phyloP scores from a whole-genome alignment of 30 jellyfish, hydroid and myxozoan species.

The Haliclystus octoradiatus region DNA sequence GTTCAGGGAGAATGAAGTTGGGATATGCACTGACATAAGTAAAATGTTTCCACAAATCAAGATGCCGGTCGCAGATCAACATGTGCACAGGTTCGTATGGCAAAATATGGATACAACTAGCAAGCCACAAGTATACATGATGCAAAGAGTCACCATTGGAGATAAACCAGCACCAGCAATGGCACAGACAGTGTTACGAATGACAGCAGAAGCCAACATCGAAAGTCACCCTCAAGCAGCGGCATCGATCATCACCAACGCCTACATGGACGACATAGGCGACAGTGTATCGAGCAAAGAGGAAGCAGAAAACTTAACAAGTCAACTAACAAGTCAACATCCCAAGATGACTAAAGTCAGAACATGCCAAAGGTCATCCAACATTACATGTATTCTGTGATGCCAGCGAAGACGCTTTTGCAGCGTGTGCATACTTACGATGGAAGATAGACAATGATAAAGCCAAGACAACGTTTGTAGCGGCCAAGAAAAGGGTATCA shows the following conservation, averaged over 20 bases:
- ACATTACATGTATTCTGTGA: conserved; percentile 22
- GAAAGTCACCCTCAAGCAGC: conserved; percentile 31
- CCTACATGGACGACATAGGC: conserved; percentile 52
- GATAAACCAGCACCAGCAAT: conserved; percentile 51
- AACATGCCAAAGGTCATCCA: conserved; percentile 40
- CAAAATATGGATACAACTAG: conserved; percentile 24
- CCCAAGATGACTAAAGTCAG: conserved; percentile 25
- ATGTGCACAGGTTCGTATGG: conserved; percentile 51
- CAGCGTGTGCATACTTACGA: conserved; percentile 61
- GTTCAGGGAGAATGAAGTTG: conserved; percentile 47
- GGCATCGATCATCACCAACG: conserved; percentile 27
- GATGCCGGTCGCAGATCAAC: conserved; percentile 51
- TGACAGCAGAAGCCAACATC: conserved; percentile 31
- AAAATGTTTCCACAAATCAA: conserved; percentile 29
- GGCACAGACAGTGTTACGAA: conserved; percentile 42
- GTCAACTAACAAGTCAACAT: conserved; percentile 23
- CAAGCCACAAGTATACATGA: conserved; percentile 25
- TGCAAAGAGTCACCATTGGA: conserved; percentile 30
- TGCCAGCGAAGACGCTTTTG: conserved; percentile 50
- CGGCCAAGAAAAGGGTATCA: conserved; percentile 50
- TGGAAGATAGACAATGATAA: conserved; percentile 21
- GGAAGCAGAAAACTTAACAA: conserved; percentile 29
- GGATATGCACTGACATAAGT: conserved; percentile 26
- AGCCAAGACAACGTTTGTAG: conserved; percentile 16
- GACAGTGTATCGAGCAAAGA: conserved; percentile 34